These are phyloP conservation scores for Hemiscyllium ocellatum DNA, from an alignment of 2,113 vertebrate species.

Conservation along the genomic window DNA sequence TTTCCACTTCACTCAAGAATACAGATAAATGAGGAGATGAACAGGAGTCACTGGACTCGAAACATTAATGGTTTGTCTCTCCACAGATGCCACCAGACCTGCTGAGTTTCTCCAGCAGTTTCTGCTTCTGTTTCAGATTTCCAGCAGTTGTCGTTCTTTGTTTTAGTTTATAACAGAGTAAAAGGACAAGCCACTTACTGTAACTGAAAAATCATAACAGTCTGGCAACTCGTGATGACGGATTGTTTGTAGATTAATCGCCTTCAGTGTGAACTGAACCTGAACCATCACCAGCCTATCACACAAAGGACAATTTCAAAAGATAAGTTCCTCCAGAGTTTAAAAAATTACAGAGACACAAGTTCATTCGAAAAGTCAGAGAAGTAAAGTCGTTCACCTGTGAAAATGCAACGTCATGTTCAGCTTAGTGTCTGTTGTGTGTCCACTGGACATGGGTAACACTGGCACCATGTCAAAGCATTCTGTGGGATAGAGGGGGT, in stretches of 20 bases:
- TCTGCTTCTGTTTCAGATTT: no score
- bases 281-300: slow-evolving; percentile 74
- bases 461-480: slow-evolving; percentile 70
- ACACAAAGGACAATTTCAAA: slow-evolving; percentile 41
- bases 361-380: background rate
- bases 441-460: slow-evolving; percentile 44
- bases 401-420: slow-evolving; percentile 82
- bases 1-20: background rate
- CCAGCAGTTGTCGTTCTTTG: no score
- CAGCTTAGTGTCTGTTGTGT: slow-evolving; percentile 48
- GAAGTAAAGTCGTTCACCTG: slow-evolving; percentile 58
- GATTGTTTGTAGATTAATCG: slow-evolving; percentile 88
- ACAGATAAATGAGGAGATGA: background rate
- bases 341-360: background rate
- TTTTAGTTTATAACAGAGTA: no score
- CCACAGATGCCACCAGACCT: no score
- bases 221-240: slow-evolving; percentile 84
- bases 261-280: slow-evolving; percentile 77
- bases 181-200: slow-evolving; percentile 53
- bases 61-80: no score
- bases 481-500: slow-evolving; percentile 58
- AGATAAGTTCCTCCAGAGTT: background rate
- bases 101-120: no score
- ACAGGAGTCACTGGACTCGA: no score
- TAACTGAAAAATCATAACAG: slow-evolving; percentile 80